phyloP scores from a whole-genome alignment of 1,140 invertebrate genomes.

The Polypedilum pembai region DNA sequence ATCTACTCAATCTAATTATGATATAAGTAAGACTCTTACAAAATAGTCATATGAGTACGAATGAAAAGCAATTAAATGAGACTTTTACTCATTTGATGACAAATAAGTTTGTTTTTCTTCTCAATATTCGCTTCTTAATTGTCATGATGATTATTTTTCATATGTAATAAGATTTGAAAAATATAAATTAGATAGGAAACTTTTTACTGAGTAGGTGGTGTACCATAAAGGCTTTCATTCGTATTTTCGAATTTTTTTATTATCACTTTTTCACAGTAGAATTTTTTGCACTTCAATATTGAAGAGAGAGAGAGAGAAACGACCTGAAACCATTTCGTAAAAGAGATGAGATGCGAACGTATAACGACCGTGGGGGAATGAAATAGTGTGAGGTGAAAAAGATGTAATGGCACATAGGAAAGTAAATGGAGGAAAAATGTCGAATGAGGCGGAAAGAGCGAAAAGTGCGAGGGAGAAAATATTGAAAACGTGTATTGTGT shows the following conservation, averaged over 20 bases:
- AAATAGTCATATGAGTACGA: too few species aligned
- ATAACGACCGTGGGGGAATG: neutral
- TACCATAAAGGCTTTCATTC: too few species aligned
- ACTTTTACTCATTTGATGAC: too few species aligned
- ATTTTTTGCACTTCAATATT: neutral
- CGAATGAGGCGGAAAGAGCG: conserved; percentile 20
- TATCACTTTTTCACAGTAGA: neutral
- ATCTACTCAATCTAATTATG: too few species aligned
- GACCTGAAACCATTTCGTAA: conserved; percentile 15
- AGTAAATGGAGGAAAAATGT: conserved; percentile 5
- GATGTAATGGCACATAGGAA: neutral
- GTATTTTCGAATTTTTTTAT: neutral
- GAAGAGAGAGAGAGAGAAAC: conserved; percentile 8
- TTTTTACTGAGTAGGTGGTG: too few species aligned
- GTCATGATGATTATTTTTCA: neutral
- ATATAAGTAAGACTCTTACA: too few species aligned
- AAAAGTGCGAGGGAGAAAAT: neutral
- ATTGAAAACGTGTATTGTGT: conserved; percentile 27
- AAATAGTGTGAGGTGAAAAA: neutral
- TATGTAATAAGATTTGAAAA: neutral
- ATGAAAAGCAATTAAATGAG: too few species aligned
- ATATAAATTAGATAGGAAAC: too few species aligned
- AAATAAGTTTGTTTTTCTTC: too few species aligned
- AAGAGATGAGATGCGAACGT: neutral
- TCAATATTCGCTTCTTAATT: too few species aligned